Evolutionary conservation across 2,888 invertebrate species (phyloP).

Genomic region (Aphidius colemani): DNA sequence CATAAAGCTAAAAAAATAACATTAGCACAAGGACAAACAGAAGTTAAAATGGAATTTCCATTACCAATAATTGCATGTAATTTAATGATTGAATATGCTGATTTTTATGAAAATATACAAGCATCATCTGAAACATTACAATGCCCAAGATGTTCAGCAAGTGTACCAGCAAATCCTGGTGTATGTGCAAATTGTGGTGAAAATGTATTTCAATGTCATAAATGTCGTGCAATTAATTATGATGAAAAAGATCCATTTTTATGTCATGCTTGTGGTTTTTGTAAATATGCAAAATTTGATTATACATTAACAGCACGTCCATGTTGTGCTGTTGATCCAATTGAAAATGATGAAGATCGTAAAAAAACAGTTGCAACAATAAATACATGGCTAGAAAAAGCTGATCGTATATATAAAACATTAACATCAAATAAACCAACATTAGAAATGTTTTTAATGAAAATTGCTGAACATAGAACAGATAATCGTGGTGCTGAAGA

Average conservation of each 20-base stretch:
- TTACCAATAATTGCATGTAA: slow-evolving; percentile 97
- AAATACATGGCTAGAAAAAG: slow-evolving; percentile 88
- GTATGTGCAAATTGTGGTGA: slow-evolving; percentile 97
- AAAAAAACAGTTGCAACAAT: slow-evolving; percentile 93
- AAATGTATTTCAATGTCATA: slow-evolving; percentile 98
- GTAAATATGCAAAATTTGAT: slow-evolving; percentile 99
- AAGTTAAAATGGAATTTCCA: slow-evolving; percentile 95
- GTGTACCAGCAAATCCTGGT: slow-evolving; percentile 96
- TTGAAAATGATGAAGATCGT: slow-evolving; percentile 95
- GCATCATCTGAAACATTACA: slow-evolving; percentile 92
- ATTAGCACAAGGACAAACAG: slow-evolving; percentile 89
- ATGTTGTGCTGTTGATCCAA: slow-evolving; percentile 96
- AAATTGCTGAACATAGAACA: slow-evolving; percentile 84
- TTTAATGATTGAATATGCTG: slow-evolving; percentile 97
- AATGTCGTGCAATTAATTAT: slow-evolving; percentile 98
- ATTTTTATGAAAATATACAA: slow-evolving; percentile 95
- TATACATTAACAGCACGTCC: slow-evolving; percentile 89
- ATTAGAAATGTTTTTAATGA: slow-evolving; percentile 82
- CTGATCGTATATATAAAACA: slow-evolving; percentile 91
- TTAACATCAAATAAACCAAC: slow-evolving; percentile 88
- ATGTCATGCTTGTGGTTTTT: slow-evolving; percentile 98
- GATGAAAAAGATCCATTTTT: slow-evolving; percentile 99
- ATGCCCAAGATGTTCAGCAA: slow-evolving; percentile 94
- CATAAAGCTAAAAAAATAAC: slow-evolving; percentile 94
- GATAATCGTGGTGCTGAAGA: slow-evolving; percentile 68